Percentiles rank a stretch among this genome's conserved stretches.
Conservation (phyloP, 2,797 vertebrate species). For the Hirundo rustica region DNA sequence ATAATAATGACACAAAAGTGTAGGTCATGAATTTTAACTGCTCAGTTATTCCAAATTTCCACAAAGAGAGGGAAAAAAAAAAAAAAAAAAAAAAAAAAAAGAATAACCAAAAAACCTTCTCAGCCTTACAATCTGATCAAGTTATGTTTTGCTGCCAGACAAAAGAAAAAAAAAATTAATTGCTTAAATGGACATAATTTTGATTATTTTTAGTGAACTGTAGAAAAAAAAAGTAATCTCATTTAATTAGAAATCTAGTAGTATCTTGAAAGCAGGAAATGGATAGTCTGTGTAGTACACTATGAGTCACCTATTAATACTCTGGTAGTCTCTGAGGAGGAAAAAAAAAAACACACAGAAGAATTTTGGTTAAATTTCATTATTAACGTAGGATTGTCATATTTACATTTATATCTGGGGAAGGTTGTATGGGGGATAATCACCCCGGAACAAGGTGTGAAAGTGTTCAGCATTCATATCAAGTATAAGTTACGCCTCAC, state of each 20-base stretch:
- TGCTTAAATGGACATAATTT: neutral
- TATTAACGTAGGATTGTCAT: neutral
- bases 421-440: neutral
- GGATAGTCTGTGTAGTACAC: neutral
- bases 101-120: rapidly evolving
- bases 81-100: neutral
- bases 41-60: constrained; percentile 75
- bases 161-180: neutral
- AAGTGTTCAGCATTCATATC: neutral
- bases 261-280: neutral
- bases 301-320: neutral
- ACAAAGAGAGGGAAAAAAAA: constrained; percentile 16
- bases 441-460: neutral
- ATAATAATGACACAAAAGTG: constrained; percentile 82
- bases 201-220: constrained; percentile 9
- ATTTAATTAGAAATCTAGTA: constrained; percentile 14
- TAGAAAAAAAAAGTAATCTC: neutral
- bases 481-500: neutral
- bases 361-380: neutral
- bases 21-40: constrained; percentile 83
- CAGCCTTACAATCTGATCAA: constrained; percentile 22
- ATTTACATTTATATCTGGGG: neutral
- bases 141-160: neutral
- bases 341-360: neutral
- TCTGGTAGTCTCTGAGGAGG: neutral